Conservation (phyloP, 2,888 invertebrate genomes). For the Cheilosia impressa region DNA sequence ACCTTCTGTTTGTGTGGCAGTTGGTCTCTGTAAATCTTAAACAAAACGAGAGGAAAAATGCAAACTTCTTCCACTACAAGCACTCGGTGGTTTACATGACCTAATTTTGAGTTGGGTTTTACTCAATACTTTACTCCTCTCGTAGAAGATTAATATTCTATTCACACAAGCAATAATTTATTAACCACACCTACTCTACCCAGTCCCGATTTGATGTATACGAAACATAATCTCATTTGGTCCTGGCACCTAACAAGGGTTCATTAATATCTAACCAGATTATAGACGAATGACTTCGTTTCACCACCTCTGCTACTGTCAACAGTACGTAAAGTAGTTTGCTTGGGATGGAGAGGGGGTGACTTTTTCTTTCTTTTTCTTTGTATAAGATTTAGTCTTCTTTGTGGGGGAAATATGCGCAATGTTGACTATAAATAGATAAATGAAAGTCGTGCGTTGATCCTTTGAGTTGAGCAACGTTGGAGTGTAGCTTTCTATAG, state of each 20-base stretch:
- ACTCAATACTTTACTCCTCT: neutral
- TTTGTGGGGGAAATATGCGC: neutral
- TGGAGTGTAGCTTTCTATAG: neutral
- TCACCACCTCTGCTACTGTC: conserved; percentile 18
- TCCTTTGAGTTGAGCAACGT: neutral
- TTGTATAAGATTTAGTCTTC: neutral
- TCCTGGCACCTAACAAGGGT: conserved; percentile 36
- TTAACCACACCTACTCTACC: neutral
- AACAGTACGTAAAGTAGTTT: neutral
- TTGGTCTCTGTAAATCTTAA: neutral
- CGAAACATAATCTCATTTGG: conserved; percentile 22
- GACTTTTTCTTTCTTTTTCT: neutral
- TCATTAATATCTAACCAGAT: conserved; percentile 52
- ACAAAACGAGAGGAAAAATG: neutral
- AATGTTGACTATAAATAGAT: conserved; percentile 8
- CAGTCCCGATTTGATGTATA: neutral
- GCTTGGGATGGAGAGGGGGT: neutral
- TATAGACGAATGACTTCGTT: conserved; percentile 45
- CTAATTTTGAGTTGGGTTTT: conserved; percentile 11
- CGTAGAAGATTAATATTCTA: conserved; percentile 38
- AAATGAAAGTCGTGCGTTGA: neutral
- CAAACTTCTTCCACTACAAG: neutral
- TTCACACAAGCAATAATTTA: neutral
- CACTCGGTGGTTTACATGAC: conserved; percentile 16
- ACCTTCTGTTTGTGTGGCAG: neutral